phyloP scores from a whole-genome alignment of 1,140 invertebrate genomes.

The Brachionus paranguensis region DNA sequence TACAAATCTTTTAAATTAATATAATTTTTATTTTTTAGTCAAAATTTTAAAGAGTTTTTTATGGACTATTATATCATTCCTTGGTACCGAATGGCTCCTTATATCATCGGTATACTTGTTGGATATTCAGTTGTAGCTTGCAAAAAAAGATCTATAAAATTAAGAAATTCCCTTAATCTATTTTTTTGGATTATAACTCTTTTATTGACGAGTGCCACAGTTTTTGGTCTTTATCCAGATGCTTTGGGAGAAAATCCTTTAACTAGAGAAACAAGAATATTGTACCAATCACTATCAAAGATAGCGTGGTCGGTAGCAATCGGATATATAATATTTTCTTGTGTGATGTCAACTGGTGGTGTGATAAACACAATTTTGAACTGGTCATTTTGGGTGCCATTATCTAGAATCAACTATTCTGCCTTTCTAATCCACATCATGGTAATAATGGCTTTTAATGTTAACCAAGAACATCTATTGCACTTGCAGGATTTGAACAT shows the following conservation, averaged over 20 bases:
- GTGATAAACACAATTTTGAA: constrained; percentile 66
- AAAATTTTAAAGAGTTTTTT: constrained; percentile 43
- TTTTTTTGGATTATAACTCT: neutral
- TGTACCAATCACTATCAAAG: constrained; percentile 27
- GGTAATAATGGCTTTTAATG: constrained; percentile 13
- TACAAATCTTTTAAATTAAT: neutral
- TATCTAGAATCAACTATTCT: constrained; percentile 81
- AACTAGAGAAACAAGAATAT: neutral
- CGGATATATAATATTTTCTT: neutral
- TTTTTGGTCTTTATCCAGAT: constrained; percentile 21
- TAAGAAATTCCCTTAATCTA: neutral
- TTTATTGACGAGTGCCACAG: neutral
- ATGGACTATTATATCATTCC: constrained; percentile 73
- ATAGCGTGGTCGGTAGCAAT: neutral
- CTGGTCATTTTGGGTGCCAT: constrained; percentile 70
- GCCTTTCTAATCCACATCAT: constrained; percentile 73
- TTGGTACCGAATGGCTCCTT: constrained; percentile 58
- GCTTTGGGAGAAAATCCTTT: constrained; percentile 28
- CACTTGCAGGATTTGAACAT: constrained; percentile 9
- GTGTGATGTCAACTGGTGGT: constrained; percentile 42
- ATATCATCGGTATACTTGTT: constrained; percentile 57
- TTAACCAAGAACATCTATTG: neutral
- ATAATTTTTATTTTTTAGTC: neutral
- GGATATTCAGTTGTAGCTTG: constrained; percentile 47
- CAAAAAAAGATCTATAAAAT: neutral